phyloP scores from a whole-genome alignment of 1,140 invertebrate species.

The Leptonema lineaticorne region DNA sequence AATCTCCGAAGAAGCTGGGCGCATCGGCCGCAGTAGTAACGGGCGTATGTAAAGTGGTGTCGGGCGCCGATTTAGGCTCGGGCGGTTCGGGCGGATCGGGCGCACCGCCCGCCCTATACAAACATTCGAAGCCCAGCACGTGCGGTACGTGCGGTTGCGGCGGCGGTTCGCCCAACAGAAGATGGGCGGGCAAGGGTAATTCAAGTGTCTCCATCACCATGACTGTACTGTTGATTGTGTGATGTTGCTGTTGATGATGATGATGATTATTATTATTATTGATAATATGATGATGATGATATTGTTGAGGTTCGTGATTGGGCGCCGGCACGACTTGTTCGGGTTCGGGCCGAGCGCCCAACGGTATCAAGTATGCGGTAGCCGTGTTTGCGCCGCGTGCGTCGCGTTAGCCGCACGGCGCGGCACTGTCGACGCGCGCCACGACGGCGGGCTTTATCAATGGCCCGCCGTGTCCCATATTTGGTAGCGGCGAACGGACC shows the following conservation, averaged over 20 bases:
- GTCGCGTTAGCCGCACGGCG: conserved; percentile 55
- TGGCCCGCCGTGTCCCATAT: conserved; percentile 57
- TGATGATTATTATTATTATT: no score
- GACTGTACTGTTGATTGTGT: no score
- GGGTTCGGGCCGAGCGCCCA: conserved; percentile 54
- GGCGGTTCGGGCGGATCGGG: conserved; percentile 3
- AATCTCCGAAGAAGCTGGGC: conserved; percentile 74
- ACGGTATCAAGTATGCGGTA: conserved; percentile 53
- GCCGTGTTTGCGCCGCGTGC: conserved; percentile 50
- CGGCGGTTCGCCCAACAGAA: conserved; percentile 34
- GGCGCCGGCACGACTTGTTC: conserved; percentile 58
- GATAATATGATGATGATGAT: no score
- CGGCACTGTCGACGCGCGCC: conserved; percentile 54
- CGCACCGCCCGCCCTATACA: conserved; percentile 26
- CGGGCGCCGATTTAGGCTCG: conserved; percentile 48
- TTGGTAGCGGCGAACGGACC: conserved; percentile 48
- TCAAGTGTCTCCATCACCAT: conserved; percentile 41
- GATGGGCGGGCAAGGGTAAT: conserved; percentile 32
- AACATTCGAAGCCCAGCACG: conserved; percentile 40
- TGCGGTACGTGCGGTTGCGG: conserved; percentile 21
- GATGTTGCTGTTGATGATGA: neutral
- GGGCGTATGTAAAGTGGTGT: conserved; percentile 71
- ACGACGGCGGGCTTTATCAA: conserved; percentile 53
- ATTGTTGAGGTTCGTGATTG: no score
- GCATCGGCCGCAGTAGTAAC: conserved; percentile 76